phyloP scores from a whole-genome alignment of 2,113 vertebrate genomes.

The Brachypodius melanocephalos region DNA sequence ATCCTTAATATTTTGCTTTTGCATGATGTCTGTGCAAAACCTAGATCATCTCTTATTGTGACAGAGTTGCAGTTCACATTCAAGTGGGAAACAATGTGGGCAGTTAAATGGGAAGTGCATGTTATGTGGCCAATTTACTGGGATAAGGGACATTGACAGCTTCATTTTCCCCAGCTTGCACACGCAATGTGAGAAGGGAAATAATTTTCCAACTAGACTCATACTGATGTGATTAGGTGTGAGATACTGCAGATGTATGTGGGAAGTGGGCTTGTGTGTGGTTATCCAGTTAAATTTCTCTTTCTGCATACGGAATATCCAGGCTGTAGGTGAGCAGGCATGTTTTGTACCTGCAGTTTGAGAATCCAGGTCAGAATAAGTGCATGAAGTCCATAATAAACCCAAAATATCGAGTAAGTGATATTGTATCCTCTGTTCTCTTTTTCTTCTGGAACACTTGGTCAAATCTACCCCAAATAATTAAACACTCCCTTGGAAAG shows the following conservation, averaged over 20 bases:
- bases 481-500: neutral
- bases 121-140: neutral
- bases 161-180: neutral
- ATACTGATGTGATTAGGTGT: neutral
- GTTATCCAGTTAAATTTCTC: neutral
- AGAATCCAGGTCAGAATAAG: neutral
- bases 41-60: neutral
- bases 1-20: neutral
- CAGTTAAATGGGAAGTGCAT: neutral
- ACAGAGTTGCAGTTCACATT: neutral
- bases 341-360: neutral
- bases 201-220: neutral
- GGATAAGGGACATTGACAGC: neutral
- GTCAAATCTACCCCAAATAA: neutral
- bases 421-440: neutral
- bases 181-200: accelerated
- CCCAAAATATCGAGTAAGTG: neutral
- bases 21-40: neutral
- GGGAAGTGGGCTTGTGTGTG: neutral
- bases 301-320: neutral
- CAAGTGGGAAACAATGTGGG: neutral
- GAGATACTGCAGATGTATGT: neutral
- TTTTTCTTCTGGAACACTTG: neutral
- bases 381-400: neutral
- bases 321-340: neutral